A percentile compares a stretch with the other conserved stretches of the same genome.
Conservation (phyloP, 2,113 vertebrate species). For the Gymnogyps californianus region DNA sequence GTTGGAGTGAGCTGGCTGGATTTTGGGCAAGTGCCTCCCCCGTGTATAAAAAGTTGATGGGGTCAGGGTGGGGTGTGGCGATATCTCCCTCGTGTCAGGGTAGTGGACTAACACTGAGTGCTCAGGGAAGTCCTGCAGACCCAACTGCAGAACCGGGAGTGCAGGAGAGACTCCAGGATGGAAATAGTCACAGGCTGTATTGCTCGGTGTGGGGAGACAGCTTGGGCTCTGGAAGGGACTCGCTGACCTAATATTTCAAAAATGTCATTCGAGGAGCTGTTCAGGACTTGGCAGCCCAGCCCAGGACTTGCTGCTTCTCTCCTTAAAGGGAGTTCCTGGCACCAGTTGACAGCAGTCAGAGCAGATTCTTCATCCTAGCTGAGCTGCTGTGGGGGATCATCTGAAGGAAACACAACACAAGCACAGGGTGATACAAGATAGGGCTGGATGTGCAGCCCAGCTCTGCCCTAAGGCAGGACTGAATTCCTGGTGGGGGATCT, state of each 20-base stretch:
- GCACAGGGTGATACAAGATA: not conserved
- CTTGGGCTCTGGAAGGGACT: not conserved
- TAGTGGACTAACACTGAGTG: not conserved
- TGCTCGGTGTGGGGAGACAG: not conserved
- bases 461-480: not conserved
- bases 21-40: not conserved
- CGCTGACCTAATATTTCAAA: not conserved
- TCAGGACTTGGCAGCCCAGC: not conserved
- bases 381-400: not conserved
- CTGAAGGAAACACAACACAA: not conserved
- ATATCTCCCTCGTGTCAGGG: not conserved
- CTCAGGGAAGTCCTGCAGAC: not conserved
- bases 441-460: not conserved
- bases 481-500: not conserved
- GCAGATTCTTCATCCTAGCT: not conserved
- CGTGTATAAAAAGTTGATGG: not conserved
- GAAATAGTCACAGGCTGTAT: not conserved
- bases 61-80: not conserved
- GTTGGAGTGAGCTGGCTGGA: not conserved
- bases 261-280: not conserved
- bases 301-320: not conserved
- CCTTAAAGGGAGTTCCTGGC: not conserved
- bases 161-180: not conserved
- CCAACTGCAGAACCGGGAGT: not conserved
- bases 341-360: not conserved